Base-by-base conservation (phyloP, 2,113 vertebrate species). In the Brachyhypopomus gauderio region DNA sequence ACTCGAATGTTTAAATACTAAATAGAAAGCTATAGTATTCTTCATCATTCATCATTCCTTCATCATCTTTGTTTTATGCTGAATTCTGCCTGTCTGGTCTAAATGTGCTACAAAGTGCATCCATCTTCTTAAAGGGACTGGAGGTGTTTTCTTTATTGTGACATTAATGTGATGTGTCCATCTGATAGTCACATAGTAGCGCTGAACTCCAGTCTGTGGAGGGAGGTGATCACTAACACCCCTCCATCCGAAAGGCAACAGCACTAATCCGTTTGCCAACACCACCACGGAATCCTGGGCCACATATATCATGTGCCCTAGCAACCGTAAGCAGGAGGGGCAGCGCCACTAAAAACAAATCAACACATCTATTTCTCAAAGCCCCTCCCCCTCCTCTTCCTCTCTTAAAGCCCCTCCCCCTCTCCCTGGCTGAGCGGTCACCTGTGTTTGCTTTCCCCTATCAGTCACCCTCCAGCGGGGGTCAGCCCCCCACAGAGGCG, bases 331-430 rank as follows among this genome's bases (percentile, higher is more conserved):
- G 45, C 45, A 82, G 90, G 90, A 87, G 86, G 84, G 84, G 81
- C 88, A 67, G 55, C 78, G 84, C 80, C 83, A 90, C 83, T 86
- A 88, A 89, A 93, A 94, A 92, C 92, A 92, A 90, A 93, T 91
- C 89, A 88, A 90, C 89, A 91, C 90, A 90, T 93, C 91, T 92
- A 92, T 93, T 92, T 91, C 88, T 88, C 83, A 84, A 86, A 88
- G 89, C 88, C 91, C 90, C 85, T 48, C 78, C 22, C 36, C 56
- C 27, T 14, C 45, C 12, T 14, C 45, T 12, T 14, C 45, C 12
- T 11, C 45, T 14, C 12, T 11, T 11, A 52, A 52, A 14, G 11
- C 45, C 45, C 45, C 12, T 3, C 45, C 45, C 45, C 12, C 60
- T 20, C 36, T n/a, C 7, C 6, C 66, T 41, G 89, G 89, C 91